These are phyloP conservation scores for Diadophis punctatus DNA, from an alignment of 2,113 vertebrate species.

Conservation along the genomic window DNA sequence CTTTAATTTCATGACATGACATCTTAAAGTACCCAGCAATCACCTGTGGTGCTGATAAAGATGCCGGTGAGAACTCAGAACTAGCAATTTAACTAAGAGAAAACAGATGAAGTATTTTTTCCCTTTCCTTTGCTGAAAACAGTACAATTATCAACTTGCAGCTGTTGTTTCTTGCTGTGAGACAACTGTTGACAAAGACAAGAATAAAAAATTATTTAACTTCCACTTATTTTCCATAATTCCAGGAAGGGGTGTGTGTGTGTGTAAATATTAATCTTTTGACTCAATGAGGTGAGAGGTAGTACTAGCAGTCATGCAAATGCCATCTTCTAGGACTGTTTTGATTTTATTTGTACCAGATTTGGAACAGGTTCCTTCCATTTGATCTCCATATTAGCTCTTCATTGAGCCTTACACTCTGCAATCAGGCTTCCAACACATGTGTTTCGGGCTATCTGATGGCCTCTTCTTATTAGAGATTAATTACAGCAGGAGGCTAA, in stretches of 20 bases:
- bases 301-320: not conserved
- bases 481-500: slow-evolving; percentile 44
- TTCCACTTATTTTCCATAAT: slow-evolving; percentile 31
- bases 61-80: slow-evolving; percentile 44
- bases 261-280: slow-evolving; percentile 14
- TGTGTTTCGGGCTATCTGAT: slow-evolving; percentile 47
- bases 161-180: slow-evolving; percentile 6
- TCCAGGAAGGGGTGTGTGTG: slow-evolving; percentile 12
- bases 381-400: slow-evolving; percentile 42
- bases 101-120: slow-evolving; percentile 21
- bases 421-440: slow-evolving; percentile 52
- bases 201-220: slow-evolving; percentile 18
- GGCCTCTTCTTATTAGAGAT: slow-evolving; percentile 43
- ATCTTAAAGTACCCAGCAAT: slow-evolving; percentile 51
- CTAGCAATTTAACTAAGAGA: slow-evolving; percentile 48
- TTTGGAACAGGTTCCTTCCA: slow-evolving; percentile 25
- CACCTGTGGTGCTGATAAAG: slow-evolving; percentile 50
- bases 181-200: slow-evolving; percentile 39
- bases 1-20: slow-evolving; percentile 54
- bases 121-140: slow-evolving; percentile 6
- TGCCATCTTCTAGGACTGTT: rapidly evolving
- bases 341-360: slow-evolving; percentile 46
- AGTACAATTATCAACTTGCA: slow-evolving; percentile 38
- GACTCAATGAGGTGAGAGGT: slow-evolving; percentile 23
- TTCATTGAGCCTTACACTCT: not conserved